Evolutionary conservation across 2,888 invertebrate species (phyloP), one percentile per base, ranked within the genome.

Genomic region (Physocephala rufipes): DNA sequence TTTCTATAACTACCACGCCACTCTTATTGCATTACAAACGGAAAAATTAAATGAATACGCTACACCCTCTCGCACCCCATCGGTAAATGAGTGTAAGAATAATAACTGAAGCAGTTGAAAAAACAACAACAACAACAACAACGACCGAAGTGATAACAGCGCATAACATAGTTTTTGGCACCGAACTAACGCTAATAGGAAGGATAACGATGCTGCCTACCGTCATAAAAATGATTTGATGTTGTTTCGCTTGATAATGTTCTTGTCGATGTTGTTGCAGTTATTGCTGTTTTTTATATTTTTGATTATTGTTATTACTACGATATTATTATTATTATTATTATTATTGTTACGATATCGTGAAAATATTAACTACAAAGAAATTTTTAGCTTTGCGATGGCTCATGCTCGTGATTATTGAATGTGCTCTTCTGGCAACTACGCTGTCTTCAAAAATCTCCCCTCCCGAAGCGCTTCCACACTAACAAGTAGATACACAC

Each of bases 51-150:
- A 19, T 21, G 24, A n/a, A n/a, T n/a, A n/a, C n/a, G n/a, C n/a
- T n/a, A n/a, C n/a, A n/a, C n/a, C n/a, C n/a, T n/a, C n/a, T n/a
- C n/a, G n/a, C n/a, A n/a, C n/a, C n/a, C n/a, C n/a, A n/a, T n/a
- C n/a, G n/a, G n/a, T n/a, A n/a, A n/a, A n/a, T n/a, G n/a, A n/a
- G n/a, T n/a, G 16, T 26, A 26, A 24, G 24, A 55, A 55, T 26
- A 26, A 36, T 26, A 64, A 70, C 55, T 70, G 63, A 55, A 63
- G 63, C 62, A 55, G 69, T 12, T 12, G 28, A 19, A 61, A 61
- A 7, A 16, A 36, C 30, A 19, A 62, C 36, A 36, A 21, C 51
- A 64, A 28, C 19, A 13, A 36, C 66, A 66, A 28, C 58, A 70
- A 70, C 58, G 43, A 55, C 45, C 53, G 24, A 9, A 66, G 43